These are phyloP conservation scores for Daboia siamensis DNA, from an alignment of 2,113 vertebrate species.

Conservation along the genomic window DNA sequence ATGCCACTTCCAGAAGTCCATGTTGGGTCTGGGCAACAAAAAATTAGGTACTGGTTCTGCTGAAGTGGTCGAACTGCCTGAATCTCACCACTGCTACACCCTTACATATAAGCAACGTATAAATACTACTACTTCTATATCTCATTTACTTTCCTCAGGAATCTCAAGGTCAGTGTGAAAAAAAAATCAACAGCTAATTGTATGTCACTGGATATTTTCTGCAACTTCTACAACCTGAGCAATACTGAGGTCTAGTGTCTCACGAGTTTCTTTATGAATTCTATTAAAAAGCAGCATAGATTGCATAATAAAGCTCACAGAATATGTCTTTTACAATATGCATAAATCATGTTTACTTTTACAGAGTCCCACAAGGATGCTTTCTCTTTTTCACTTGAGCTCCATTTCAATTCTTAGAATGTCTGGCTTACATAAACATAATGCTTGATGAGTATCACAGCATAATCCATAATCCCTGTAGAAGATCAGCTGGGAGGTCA, in stretches of 20 bases:
- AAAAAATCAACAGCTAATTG: slow-evolving; percentile 34
- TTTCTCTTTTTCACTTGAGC: slow-evolving; percentile 36
- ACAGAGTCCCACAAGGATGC: slow-evolving; percentile 34
- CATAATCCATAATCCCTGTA: neutral
- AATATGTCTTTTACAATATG: slow-evolving; percentile 47
- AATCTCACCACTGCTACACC: no score
- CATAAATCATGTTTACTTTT: slow-evolving; percentile 56
- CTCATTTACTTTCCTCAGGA: neutral
- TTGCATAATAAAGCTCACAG: slow-evolving; percentile 34
- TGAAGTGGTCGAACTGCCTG: no score
- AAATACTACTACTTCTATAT: neutral
- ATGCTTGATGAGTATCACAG: neutral
- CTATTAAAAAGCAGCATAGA: slow-evolving; percentile 52
- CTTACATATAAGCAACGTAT: no score
- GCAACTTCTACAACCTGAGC: slow-evolving; percentile 42
- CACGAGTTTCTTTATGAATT: slow-evolving; percentile 52
- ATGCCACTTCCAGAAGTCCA: no score
- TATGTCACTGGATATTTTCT: slow-evolving; percentile 30
- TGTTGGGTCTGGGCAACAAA: no score
- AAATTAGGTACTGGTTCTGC: no score
- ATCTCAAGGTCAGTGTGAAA: slow-evolving; percentile 18
- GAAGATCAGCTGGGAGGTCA: neutral
- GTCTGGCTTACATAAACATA: neutral
- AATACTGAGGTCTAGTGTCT: slow-evolving; percentile 29
- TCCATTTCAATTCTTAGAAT: slow-evolving; percentile 21